Percentiles rank a stretch among this genome's conserved stretches.
Conservation (phyloP, 2,888 invertebrate species). For the Trachelus troglodyta region DNA sequence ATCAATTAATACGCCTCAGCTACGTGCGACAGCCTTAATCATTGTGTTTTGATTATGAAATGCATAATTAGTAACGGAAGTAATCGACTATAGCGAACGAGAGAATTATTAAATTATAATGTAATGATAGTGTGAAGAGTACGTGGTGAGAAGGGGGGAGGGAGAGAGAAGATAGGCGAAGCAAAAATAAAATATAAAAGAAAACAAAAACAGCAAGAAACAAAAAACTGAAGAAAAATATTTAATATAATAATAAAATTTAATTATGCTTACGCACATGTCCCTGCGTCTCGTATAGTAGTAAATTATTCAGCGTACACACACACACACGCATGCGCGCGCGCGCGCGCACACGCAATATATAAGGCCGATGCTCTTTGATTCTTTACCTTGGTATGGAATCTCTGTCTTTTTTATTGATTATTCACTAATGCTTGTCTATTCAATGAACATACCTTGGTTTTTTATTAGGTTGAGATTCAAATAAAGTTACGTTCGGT, state of each 20-base stretch:
- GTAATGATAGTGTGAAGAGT: neutral
- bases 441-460: neutral
- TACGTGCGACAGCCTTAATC: constrained; percentile 36
- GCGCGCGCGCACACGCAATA: neutral
- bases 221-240: constrained; percentile 31
- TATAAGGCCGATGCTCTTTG: neutral
- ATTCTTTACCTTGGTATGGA: neutral
- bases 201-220: neutral
- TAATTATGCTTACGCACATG: constrained; percentile 51
- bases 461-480: neutral
- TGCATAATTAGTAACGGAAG: constrained; percentile 28
- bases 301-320: constrained; percentile 32
- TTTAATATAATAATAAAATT: constrained; percentile 49
- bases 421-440: neutral
- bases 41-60: constrained; percentile 35
- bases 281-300: constrained; percentile 32
- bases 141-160: too few species aligned
- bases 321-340: neutral
- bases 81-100: neutral
- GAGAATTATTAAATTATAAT: constrained; percentile 9
- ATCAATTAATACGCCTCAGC: constrained; percentile 26
- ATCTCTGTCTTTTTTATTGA: neutral
- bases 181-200: neutral
- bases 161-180: neutral
- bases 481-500: neutral